Evolutionary conservation across 2,113 vertebrate genomes (phyloP).

Genomic region (Circaetus gallicus): DNA sequence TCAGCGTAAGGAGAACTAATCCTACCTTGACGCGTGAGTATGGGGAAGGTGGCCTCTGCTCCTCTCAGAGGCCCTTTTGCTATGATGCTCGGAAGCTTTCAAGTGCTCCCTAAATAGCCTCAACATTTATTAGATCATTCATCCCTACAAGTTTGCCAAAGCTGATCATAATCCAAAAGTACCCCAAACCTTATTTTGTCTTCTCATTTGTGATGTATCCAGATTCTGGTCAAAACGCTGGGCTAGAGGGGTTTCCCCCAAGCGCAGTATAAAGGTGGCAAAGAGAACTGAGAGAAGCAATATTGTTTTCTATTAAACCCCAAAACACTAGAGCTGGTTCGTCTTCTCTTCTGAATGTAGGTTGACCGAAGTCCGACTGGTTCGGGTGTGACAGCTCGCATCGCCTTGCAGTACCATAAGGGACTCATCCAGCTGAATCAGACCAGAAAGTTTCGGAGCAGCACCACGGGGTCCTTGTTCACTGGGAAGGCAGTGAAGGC

Average conservation of each 20-base stretch:
- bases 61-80: neutral
- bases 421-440: slow-evolving; percentile 84
- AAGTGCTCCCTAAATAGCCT: neutral
- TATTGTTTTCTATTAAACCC: neutral
- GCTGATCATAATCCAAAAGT: neutral
- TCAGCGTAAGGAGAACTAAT: neutral
- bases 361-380: slow-evolving; percentile 93
- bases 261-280: neutral
- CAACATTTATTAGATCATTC: neutral
- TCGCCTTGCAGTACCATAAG: slow-evolving; percentile 91
- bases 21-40: neutral
- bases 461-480: slow-evolving; percentile 85
- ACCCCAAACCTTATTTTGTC: neutral
- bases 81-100: neutral
- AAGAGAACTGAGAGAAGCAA: neutral
- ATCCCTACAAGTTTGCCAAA: neutral
- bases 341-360: slow-evolving; percentile 58
- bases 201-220: neutral
- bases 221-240: neutral
- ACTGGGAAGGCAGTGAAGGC: slow-evolving; percentile 88
- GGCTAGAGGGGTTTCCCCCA: fast-evolving
- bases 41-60: neutral
- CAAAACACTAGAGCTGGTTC: neutral
- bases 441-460: slow-evolving; percentile 85
- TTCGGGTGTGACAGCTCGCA: slow-evolving; percentile 91